These are phyloP conservation scores for Pseudococcus longispinus DNA, from an alignment of 2,888 invertebrate genomes.

Conservation along the genomic window DNA sequence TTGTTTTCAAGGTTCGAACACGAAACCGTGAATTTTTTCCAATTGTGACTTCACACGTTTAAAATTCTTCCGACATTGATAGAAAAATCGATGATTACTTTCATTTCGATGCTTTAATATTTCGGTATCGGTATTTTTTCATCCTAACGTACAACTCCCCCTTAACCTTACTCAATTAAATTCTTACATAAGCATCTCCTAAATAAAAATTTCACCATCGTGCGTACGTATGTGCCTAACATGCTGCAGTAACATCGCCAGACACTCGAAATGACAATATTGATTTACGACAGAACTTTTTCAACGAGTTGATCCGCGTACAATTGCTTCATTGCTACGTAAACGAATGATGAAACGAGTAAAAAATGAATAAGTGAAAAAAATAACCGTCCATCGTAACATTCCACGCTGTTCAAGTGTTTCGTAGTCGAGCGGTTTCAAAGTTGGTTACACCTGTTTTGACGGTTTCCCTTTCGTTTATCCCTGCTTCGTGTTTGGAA, in stretches of 20 bases:
- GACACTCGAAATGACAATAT: constrained; percentile 33
- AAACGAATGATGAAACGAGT: constrained; percentile 28
- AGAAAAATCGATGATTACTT: not conserved
- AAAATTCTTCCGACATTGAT: not conserved
- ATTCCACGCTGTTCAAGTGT: constrained; percentile 28
- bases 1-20: not conserved
- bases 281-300: constrained; percentile 42
- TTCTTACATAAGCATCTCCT: not conserved
- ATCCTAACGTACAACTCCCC: not conserved
- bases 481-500: constrained; percentile 31
- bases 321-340: constrained; percentile 32
- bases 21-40: not conserved
- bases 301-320: constrained; percentile 1
- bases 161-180: constrained; percentile 9
- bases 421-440: constrained; percentile 37
- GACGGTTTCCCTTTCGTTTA: constrained; percentile 45
- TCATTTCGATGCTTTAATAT: not conserved
- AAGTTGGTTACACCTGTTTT: constrained; percentile 46
- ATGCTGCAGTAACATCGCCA: not conserved
- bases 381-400: constrained; percentile 40
- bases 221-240: not conserved
- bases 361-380: constrained; percentile 41
- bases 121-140: not conserved
- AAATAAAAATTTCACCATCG: constrained; percentile 5
- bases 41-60: not conserved